These are phyloP conservation scores for Lethocerus indicus DNA, from an alignment of 1,140 invertebrate genomes.

Conservation along the genomic window DNA sequence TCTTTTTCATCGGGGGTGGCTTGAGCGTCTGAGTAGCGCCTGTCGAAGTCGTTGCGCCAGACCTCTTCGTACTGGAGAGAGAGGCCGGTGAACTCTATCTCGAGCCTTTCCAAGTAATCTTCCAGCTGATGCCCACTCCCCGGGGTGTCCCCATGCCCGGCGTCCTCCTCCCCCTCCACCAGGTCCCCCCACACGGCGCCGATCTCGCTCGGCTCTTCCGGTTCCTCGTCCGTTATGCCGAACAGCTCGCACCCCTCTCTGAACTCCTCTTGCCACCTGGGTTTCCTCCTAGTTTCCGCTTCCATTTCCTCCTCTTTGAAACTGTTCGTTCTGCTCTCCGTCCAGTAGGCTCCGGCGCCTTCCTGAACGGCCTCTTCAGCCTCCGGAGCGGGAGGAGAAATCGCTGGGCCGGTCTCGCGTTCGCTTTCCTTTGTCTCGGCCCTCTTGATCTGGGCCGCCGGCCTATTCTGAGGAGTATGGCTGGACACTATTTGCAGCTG, in stretches of 20 bases:
- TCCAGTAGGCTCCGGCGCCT: background rate
- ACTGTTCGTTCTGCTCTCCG: background rate
- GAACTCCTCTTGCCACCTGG: slow-evolving; percentile 1
- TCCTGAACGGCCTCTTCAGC: background rate
- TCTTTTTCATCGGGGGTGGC: no score
- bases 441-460: background rate
- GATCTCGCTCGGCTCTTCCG: no score
- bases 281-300: background rate
- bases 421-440: background rate
- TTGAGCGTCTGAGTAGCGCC: no score
- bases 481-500: background rate
- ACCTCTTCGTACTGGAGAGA: no score
- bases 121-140: no score
- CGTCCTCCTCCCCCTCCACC: no score
- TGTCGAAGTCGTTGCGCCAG: no score
- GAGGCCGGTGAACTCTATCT: no score
- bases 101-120: no score
- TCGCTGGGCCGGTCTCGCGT: background rate
- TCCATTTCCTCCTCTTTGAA: background rate
- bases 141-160: no score
- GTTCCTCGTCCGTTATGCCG: no score
- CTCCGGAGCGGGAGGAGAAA: background rate
- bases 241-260: background rate
- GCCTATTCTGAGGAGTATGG: background rate
- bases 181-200: no score